These are phyloP conservation scores for Narcine bancroftii DNA, from an alignment of 2,113 vertebrate genomes.

Conservation along the genomic window DNA sequence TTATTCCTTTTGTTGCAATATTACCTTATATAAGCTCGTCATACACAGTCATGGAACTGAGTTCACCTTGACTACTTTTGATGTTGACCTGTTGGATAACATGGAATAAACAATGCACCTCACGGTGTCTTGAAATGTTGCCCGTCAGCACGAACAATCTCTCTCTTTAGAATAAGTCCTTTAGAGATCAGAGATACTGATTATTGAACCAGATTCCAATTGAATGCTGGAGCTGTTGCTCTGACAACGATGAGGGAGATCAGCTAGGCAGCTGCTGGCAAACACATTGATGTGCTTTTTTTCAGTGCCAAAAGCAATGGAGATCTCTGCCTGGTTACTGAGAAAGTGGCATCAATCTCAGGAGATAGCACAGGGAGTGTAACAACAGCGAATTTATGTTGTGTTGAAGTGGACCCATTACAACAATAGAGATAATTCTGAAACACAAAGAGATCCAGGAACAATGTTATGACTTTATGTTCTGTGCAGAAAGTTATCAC, in stretches of 20 bases:
- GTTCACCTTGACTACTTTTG: constrained; percentile 38
- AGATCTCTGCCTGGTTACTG: constrained; percentile 43
- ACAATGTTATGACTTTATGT: background rate
- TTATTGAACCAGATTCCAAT: constrained; percentile 66
- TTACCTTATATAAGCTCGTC: constrained; percentile 13
- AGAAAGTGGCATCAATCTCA: constrained; percentile 37
- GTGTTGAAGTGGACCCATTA: background rate
- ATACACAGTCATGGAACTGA: background rate
- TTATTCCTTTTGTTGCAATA: constrained; percentile 4
- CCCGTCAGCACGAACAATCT: constrained; percentile 62
- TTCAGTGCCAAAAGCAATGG: constrained; percentile 47
- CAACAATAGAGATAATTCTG: background rate
- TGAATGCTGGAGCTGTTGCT: constrained; percentile 60
- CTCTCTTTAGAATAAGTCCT: constrained; percentile 62
- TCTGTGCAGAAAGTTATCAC: background rate
- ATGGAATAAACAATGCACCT: constrained; percentile 41
- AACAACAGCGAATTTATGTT: background rate
- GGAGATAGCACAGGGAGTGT: background rate
- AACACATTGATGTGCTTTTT: constrained; percentile 44
- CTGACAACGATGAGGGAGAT: constrained; percentile 54
- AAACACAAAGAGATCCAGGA: background rate
- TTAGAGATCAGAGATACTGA: constrained; percentile 63
- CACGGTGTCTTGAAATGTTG: constrained; percentile 53
- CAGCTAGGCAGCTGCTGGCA: constrained; percentile 40
- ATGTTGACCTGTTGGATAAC: constrained; percentile 52